Base-by-base conservation (phyloP, 1,140 invertebrate genomes). In the Cydia strobilella region DNA sequence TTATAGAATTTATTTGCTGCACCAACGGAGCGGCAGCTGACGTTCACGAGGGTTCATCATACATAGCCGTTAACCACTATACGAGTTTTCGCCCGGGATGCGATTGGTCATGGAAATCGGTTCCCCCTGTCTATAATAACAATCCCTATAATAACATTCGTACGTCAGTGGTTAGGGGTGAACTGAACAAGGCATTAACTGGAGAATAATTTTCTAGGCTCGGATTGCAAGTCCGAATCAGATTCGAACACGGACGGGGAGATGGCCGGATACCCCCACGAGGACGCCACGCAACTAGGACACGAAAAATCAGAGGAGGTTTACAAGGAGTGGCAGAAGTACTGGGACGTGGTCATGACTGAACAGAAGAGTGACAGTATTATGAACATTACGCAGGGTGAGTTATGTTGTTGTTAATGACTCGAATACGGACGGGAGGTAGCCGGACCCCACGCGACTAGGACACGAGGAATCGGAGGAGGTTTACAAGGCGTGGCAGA, bases 401-500 rank as follows among this genome's bases (percentile, higher is more conserved):
- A 77, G 74, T 39, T 18, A n/a, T n/a, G 6, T 51, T 18, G n/a
- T 1, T 2, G 0, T 12, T 12, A 12, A 42, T 42, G 81, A 80
- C n/a, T 81, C 82, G 1, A 84, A 79, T 59, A 84, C 83, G 1
- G 83, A 84, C 74, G 73, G 73, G 7, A 85, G 86, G 66, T 86
- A 84, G 84, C 74, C 87, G 23, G 88, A 86, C 75, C 84, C 86
- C 0, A 76, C 74, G 0, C 69, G 83, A n/a, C 76, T 91, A 5
- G 90, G 71, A 10, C 78, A 82, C 25, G 88, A 90, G 62, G 89
- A 88, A 65, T 88, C 87, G 0, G 87, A 90, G 63, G 86, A 90
- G 71, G 76, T 76, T 0, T 90, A 84, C 73, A 79, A 82, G 66
- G 86, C 85, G 12, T 91, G 90, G 90, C 74, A 81, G 42, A 83